A percentile compares a stretch with the other conserved stretches of the same genome.
phyloP scores from a whole-genome alignment of 2,797 vertebrate genomes.

The Calcarius lapponicus region DNA sequence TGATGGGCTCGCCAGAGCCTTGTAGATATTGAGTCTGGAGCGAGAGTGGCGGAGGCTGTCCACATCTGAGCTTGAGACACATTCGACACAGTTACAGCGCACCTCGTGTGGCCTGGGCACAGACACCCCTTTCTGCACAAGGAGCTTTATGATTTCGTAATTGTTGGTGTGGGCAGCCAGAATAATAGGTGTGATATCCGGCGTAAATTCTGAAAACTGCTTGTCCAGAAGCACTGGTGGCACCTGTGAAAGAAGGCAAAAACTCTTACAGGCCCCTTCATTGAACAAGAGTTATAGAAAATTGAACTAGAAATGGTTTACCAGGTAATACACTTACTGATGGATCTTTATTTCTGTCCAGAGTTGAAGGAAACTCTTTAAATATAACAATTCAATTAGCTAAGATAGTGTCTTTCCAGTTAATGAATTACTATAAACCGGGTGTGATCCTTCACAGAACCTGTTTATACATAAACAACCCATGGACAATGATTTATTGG shows the following conservation, averaged over 20 bases:
- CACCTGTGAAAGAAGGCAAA: conserved; percentile 78
- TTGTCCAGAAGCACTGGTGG: conserved; percentile 90
- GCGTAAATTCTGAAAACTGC: conserved; percentile 97
- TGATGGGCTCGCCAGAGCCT: conserved; percentile 90
- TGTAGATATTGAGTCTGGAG: conserved; percentile 95
- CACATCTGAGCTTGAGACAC: conserved; percentile 89
- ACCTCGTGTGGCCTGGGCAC: conserved; percentile 93
- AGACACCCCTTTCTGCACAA: conserved; percentile 93
- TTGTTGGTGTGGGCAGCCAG: conserved; percentile 98
- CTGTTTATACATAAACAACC: background rate
- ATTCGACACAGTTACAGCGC: conserved; percentile 93
- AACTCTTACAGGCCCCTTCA: background rate
- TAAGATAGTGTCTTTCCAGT: background rate
- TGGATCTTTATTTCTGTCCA: background rate
- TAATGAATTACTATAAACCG: background rate
- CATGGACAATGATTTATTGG: background rate
- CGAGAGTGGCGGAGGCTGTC: conserved; percentile 94
- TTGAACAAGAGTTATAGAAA: background rate
- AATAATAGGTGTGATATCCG: conserved; percentile 97
- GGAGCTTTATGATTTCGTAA: conserved; percentile 95
- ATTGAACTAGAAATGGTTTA: background rate
- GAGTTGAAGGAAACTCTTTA: background rate
- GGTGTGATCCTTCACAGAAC: background rate
- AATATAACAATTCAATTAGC: background rate
- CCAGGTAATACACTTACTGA: background rate